Evolutionary conservation across 2,797 vertebrate genomes (phyloP).

Genomic region (Alectoris magna): DNA sequence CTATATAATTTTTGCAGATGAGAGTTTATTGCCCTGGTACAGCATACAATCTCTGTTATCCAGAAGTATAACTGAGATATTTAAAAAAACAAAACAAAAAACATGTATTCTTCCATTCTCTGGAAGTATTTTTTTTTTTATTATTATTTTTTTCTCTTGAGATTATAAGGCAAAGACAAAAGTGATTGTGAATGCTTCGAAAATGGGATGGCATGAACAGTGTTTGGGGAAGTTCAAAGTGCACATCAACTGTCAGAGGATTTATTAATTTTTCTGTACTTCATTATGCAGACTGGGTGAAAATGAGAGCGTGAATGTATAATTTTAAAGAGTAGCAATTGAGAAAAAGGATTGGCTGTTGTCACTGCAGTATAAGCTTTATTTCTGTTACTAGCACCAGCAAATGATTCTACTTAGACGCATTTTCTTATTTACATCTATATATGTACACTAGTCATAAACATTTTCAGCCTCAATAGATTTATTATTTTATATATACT

Average conservation of each 20-base stretch:
- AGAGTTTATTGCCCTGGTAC: background rate
- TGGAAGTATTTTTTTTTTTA: background rate
- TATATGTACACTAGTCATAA: background rate
- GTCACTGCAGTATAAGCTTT: background rate
- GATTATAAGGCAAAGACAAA: background rate
- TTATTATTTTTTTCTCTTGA: background rate
- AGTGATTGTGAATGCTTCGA: background rate
- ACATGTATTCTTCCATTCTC: background rate
- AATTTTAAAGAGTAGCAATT: background rate
- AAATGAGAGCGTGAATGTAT: background rate
- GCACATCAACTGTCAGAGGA: background rate
- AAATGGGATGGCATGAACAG: background rate
- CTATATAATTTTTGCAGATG: background rate
- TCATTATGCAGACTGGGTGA: fast-evolving
- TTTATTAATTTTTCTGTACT: background rate
- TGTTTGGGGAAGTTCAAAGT: background rate
- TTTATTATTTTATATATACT: background rate
- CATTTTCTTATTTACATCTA: background rate
- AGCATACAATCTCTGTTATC: background rate
- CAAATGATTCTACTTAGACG: background rate
- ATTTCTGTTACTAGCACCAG: fast-evolving
- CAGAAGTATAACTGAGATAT: background rate
- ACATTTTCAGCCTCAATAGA: background rate
- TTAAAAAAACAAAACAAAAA: background rate
- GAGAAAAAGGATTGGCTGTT: background rate